phyloP scores from a whole-genome alignment of 2,888 invertebrate genomes.

The Melangyna quadrimaculata region DNA sequence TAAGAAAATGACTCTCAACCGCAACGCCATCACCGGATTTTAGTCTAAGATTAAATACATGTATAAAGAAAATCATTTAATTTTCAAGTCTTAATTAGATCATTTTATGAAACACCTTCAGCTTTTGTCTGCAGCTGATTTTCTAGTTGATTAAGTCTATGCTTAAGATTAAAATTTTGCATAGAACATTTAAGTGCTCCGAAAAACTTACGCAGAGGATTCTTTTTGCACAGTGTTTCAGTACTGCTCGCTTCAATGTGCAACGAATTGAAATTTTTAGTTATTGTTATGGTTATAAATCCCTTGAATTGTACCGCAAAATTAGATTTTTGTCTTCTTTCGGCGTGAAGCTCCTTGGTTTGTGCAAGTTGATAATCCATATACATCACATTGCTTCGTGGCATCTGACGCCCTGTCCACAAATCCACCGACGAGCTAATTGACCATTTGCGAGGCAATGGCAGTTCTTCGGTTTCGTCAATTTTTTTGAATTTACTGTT shows the following conservation, averaged over 20 bases:
- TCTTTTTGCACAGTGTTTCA: not conserved
- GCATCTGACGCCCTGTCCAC: slow-evolving; percentile 76
- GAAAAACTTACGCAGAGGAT: not conserved
- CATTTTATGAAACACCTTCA: too few relatives aligned
- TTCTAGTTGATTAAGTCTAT: not conserved
- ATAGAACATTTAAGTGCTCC: not conserved
- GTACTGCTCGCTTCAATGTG: slow-evolving; percentile 72
- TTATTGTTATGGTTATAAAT: slow-evolving; percentile 72
- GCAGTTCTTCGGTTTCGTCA: slow-evolving; percentile 47
- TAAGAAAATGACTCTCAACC: too few relatives aligned
- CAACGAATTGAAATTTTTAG: slow-evolving; percentile 72
- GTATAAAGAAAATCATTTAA: too few relatives aligned
- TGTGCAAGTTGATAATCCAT: slow-evolving; percentile 75
- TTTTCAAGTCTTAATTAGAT: too few relatives aligned
- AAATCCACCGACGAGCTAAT: slow-evolving; percentile 75
- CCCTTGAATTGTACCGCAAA: slow-evolving; percentile 74
- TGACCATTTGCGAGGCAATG: slow-evolving; percentile 71
- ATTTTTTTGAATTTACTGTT: slow-evolving; percentile 70
- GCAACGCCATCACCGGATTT: too few relatives aligned
- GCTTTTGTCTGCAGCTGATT: not conserved
- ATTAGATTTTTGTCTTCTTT: slow-evolving; percentile 72
- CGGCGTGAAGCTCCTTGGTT: slow-evolving; percentile 72
- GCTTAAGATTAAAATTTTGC: not conserved
- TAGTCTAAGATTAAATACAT: too few relatives aligned
- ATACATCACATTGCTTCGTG: slow-evolving; percentile 73